Conservation (phyloP, 2,113 vertebrate genomes). For the Brienomyrus brachyistius region DNA sequence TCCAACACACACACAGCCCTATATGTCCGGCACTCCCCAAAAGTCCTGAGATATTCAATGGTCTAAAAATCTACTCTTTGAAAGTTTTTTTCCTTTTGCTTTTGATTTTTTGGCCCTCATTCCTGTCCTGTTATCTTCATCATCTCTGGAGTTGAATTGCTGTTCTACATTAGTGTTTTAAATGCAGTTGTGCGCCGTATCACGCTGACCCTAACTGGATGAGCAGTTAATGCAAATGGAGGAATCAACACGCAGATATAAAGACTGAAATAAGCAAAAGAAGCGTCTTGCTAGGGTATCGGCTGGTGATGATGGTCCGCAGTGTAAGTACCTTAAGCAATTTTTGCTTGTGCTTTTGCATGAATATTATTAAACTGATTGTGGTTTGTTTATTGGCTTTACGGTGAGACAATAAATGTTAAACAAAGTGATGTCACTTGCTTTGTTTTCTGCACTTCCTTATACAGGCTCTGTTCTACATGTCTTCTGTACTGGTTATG, state of each 20-base stretch:
- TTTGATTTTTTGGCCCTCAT: neutral
- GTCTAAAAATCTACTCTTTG: neutral
- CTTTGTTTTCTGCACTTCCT: neutral
- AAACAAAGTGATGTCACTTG: neutral
- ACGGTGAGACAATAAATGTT: neutral
- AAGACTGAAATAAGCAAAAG: neutral
- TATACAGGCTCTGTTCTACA: neutral
- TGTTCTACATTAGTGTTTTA: neutral
- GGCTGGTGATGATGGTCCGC: neutral
- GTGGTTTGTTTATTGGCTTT: neutral
- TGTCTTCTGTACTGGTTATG: neutral
- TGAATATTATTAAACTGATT: neutral
- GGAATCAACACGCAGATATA: neutral
- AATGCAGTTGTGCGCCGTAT: neutral
- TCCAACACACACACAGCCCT: neutral
- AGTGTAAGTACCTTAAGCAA: neutral
- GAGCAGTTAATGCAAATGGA: neutral
- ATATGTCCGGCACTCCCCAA: neutral
- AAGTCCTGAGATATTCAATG: neutral
- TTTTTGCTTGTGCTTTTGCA: neutral
- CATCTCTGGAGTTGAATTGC: neutral
- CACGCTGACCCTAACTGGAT: neutral
- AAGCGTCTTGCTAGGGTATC: neutral
- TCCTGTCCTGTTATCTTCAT: neutral
- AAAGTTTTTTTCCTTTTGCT: neutral